Evolutionary conservation across 1,140 invertebrate genomes (phyloP).

Genomic region (Drosophila busckii): DNA sequence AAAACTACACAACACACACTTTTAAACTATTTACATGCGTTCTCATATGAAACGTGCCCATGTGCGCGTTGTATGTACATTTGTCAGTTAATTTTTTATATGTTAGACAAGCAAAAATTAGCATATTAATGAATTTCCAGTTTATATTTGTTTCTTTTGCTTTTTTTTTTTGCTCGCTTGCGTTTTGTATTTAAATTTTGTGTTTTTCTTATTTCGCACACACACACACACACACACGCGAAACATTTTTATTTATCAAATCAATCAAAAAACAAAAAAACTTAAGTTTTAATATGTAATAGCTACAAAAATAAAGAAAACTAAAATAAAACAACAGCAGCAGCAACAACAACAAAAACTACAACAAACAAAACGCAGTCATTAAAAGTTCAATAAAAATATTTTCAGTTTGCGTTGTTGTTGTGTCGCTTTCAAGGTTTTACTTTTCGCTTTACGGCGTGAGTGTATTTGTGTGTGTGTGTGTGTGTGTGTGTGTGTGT

Average conservation of each 20-base stretch:
- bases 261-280: slow-evolving; percentile 23
- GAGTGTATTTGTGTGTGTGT: not conserved
- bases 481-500: slow-evolving; percentile 14
- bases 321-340: slow-evolving; percentile 2
- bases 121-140: slow-evolving; percentile 76
- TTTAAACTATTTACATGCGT: not conserved
- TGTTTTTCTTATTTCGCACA: slow-evolving; percentile 3
- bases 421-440: slow-evolving; percentile 36
- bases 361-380: slow-evolving; percentile 36
- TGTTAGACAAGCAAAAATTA: slow-evolving; percentile 55
- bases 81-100: slow-evolving; percentile 28
- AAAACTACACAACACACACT: not conserved
- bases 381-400: slow-evolving; percentile 46
- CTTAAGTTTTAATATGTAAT: slow-evolving; percentile 4
- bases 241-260: slow-evolving; percentile 13
- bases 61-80: slow-evolving; percentile 20
- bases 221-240: not conserved
- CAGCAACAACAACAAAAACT: slow-evolving; percentile 20
- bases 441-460: slow-evolving; percentile 24
- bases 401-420: slow-evolving; percentile 28
- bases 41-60: slow-evolving; percentile 18
- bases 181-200: slow-evolving; percentile 32
- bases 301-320: not conserved
- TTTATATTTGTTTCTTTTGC: slow-evolving; percentile 45
- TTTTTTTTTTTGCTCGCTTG: slow-evolving; percentile 31